phyloP scores from a whole-genome alignment of 2,888 invertebrate genomes.

The Folsomia candida region DNA sequence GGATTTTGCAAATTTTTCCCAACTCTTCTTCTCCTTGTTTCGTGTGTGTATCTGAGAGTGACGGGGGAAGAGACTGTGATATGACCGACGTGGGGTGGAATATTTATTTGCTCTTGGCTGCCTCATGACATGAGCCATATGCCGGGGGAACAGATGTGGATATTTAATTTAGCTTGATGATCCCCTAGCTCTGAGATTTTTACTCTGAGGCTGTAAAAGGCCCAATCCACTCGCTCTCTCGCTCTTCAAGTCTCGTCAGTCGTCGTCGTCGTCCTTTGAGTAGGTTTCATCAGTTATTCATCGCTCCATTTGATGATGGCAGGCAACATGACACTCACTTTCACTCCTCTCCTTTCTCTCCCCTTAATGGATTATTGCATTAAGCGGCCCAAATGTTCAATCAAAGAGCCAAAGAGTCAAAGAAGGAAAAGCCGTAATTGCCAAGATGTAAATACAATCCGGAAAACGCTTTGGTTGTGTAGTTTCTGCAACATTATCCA shows the following conservation, averaged over 20 bases:
- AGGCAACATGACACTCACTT: not conserved
- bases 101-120: conserved; percentile 39
- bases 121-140: conserved; percentile 25
- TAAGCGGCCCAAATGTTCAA: not conserved
- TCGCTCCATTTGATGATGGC: not conserved
- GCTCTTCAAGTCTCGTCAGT: not conserved
- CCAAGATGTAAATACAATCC: not conserved
- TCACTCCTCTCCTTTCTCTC: not conserved
- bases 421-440: not conserved
- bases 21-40: not conserved
- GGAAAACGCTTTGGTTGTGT: not conserved
- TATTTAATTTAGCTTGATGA: conserved; percentile 39
- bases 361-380: not conserved
- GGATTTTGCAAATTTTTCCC: not conserved
- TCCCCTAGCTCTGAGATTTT: conserved; percentile 18
- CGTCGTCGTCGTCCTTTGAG: too few species aligned
- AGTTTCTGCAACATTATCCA: not conserved
- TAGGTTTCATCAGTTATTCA: conserved; percentile 16
- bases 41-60: not conserved
- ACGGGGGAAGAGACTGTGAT: not conserved
- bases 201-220: not conserved
- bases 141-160: conserved; percentile 35
- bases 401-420: not conserved
- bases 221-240: not conserved
- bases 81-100: conserved; percentile 9